phyloP scores from a whole-genome alignment of 2,888 invertebrate genomes.

The Allophyes oxyacanthae region DNA sequence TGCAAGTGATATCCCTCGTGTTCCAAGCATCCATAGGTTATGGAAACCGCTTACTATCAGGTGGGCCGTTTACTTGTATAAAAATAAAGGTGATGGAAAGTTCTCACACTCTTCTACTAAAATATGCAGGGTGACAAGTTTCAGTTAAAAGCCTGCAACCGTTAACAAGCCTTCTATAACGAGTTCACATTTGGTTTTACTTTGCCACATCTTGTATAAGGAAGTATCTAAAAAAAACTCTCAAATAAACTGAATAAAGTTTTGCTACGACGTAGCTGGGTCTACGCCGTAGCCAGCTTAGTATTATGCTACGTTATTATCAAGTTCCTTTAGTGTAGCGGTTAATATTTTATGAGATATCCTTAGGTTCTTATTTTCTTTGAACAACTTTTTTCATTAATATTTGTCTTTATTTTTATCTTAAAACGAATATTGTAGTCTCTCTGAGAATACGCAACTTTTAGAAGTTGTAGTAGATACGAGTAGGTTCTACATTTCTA shows the following conservation, averaged over 20 bases:
- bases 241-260: constrained; percentile 51
- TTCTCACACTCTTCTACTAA: not conserved
- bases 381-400: not conserved
- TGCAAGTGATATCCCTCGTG: too few relatives aligned
- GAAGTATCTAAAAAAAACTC: constrained; percentile 41
- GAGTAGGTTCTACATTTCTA: too few relatives aligned
- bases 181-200: constrained; percentile 21
- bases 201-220: constrained; percentile 31
- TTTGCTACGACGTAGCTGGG: constrained; percentile 47
- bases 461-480: too few relatives aligned
- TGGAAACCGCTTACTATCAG: too few relatives aligned
- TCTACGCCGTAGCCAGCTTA: constrained; percentile 49
- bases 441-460: too few relatives aligned
- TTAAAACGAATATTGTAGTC: not conserved
- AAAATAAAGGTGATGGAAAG: too few relatives aligned
- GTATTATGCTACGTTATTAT: constrained; percentile 31
- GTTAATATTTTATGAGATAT: constrained; percentile 22
- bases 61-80: too few relatives aligned
- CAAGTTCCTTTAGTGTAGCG: constrained; percentile 23
- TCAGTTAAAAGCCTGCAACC: constrained; percentile 10
- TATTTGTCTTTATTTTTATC: not conserved
- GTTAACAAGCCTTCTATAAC: constrained; percentile 18
- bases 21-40: too few relatives aligned
- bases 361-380: constrained; percentile 3
- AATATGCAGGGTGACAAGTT: constrained; percentile 11